Conservation (phyloP, 1,140 invertebrate species). For the Mizuhopecten yessoensis region DNA sequence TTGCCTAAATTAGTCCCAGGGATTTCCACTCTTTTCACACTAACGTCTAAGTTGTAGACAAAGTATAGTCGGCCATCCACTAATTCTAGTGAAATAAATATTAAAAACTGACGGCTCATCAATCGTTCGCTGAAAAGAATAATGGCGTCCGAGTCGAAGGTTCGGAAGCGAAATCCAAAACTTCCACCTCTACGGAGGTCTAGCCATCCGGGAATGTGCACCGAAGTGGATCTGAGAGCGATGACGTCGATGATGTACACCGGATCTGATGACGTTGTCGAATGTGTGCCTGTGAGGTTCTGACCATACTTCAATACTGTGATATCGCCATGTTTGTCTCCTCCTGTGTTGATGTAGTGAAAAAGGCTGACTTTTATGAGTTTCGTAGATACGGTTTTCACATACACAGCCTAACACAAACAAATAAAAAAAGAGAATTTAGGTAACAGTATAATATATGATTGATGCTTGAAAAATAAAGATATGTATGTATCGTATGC, state of each 20-base stretch:
- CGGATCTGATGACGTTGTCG: neutral
- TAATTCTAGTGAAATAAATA: neutral
- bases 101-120: neutral
- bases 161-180: neutral
- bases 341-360: neutral
- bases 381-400: neutral
- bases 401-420: neutral
- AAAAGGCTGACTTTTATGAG: neutral
- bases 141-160: neutral
- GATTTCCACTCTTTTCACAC: neutral
- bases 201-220: neutral
- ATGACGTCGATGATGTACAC: constrained; percentile 13
- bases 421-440: neutral
- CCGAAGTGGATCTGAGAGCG: neutral
- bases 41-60: neutral
- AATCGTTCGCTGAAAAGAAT: neutral
- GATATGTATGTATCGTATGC: too few relatives aligned
- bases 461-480: too few relatives aligned
- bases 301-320: neutral
- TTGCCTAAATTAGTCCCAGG: neutral
- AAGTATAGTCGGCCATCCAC: constrained; percentile 2
- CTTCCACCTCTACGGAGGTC: neutral
- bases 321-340: neutral
- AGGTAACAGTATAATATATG: too few relatives aligned
- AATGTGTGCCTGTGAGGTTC: neutral